Base-by-base conservation (phyloP, 2,113 vertebrate genomes). In the Vimba vimba region DNA sequence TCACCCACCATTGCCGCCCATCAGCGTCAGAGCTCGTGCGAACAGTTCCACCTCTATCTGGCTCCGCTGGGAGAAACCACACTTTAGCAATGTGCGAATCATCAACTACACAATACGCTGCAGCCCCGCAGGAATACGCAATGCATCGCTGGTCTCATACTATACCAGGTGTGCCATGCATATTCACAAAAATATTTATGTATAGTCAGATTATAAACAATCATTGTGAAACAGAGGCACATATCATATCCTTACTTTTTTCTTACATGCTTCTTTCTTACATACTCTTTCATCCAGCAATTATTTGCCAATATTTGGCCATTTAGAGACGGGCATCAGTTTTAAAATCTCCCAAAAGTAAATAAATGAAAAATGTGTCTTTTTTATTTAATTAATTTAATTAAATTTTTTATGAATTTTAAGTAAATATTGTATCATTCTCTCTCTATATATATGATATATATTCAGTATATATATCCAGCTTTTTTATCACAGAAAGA, bases 51-150 rank as follows among this genome's bases (percentile, higher is more conserved):
- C 97, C 0, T 97, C 97, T 83, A 97, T 99, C 88, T 97, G 97
- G 97, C 95, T 99, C 60, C 94, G 94, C 79, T 99, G 98, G 98
- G 97, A 98, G 89, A 98, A 97, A 69, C 98, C 98, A 0, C 94
- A 96, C 47, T 98, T 98, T 91, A 97, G 95, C 89, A 97, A 95
- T 0, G 94, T 96, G 76, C 96, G 96, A 89, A 97, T 98, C 52
- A 96, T 97, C 91, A 97, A 97, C 93, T 99, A 99, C 91, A 99
- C 97, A 0, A 97, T 99, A 83, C 97, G 98, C 87, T 99, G 97
- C 95, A 98, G 96, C 91, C 98, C 97, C 0, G 96, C 95, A 82
- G 97, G 97, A 76, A 95, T 97, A 85, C 96, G 96, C 87, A 99
- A 99, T 0, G 97, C 97, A 87, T 99, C 98, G 0, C 95, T 97